phyloP scores from a whole-genome alignment of 2,888 invertebrate genomes.

The Scaptomyza cyrtandrae region DNA sequence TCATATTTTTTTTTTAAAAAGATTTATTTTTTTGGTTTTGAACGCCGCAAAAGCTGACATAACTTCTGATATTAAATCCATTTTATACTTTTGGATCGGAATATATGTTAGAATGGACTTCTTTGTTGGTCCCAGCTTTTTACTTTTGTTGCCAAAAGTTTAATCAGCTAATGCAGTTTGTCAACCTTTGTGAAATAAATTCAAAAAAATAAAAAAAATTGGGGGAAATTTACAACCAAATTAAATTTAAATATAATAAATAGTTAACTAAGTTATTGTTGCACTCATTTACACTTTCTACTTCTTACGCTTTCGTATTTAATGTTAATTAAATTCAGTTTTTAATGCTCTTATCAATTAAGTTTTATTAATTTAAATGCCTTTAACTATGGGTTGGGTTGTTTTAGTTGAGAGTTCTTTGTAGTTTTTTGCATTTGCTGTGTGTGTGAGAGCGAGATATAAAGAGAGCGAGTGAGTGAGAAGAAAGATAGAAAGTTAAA shows the following conservation, averaged over 20 bases:
- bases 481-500: slow-evolving; percentile 7
- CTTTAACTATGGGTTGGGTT: slow-evolving; percentile 63
- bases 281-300: slow-evolving; percentile 38
- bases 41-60: slow-evolving; percentile 18
- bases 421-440: background rate
- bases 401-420: slow-evolving; percentile 3
- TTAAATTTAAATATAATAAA: slow-evolving; percentile 22
- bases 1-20: slow-evolving; percentile 44
- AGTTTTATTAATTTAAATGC: slow-evolving; percentile 64
- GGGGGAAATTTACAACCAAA: background rate
- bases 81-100: slow-evolving; percentile 7
- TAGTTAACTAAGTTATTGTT: slow-evolving; percentile 55
- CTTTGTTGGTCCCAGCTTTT: slow-evolving; percentile 39
- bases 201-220: background rate
- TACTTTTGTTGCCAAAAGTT: background rate
- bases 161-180: slow-evolving; percentile 19
- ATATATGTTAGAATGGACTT: slow-evolving; percentile 48
- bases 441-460: slow-evolving; percentile 9
- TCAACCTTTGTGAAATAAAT: background rate
- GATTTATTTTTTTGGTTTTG: slow-evolving; percentile 7
- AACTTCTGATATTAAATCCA: slow-evolving; percentile 15
- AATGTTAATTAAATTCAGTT: slow-evolving; percentile 65
- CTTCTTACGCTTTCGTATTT: slow-evolving; percentile 17
- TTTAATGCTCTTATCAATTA: slow-evolving; percentile 59
- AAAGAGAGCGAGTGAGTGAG: slow-evolving; percentile 11